phyloP scores from a whole-genome alignment of 1,140 invertebrate genomes.

The Tetramorium alpestre region DNA sequence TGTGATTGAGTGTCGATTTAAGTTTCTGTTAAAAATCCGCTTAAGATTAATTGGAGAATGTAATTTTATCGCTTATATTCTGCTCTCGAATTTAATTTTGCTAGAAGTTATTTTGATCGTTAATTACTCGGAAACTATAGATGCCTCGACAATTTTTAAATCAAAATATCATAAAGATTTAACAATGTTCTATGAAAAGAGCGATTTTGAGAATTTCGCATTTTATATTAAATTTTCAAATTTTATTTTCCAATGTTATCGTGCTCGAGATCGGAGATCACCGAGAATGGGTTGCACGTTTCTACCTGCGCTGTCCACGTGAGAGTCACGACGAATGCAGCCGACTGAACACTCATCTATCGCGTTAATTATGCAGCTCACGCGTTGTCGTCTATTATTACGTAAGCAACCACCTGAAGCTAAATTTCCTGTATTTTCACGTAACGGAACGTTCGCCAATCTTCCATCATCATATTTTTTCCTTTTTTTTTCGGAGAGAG shows the following conservation, averaged over 20 bases:
- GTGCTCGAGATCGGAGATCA: neutral
- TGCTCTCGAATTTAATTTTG: neutral
- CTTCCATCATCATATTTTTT: neutral
- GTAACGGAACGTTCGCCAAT: neutral
- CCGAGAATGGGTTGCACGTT: neutral
- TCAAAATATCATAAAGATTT: neutral
- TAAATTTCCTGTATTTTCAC: slow-evolving; percentile 10
- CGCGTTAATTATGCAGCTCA: slow-evolving; percentile 5
- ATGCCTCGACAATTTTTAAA: neutral
- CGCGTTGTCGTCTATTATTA: slow-evolving; percentile 4
- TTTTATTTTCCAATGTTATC: neutral
- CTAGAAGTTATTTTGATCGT: neutral
- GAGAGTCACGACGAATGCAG: slow-evolving; percentile 25
- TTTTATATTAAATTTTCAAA: neutral
- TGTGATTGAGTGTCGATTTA: neutral
- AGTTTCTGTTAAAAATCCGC: neutral
- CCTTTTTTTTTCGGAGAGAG: neutral
- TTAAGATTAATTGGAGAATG: neutral
- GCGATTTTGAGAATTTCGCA: neutral
- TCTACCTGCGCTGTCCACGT: slow-evolving; percentile 42
- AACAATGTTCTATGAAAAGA: neutral
- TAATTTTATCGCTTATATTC: neutral
- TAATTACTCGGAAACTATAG: neutral
- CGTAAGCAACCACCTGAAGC: slow-evolving; percentile 1
- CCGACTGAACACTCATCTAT: slow-evolving; percentile 25